Percentiles rank a stretch among this genome's conserved stretches.
phyloP scores from a whole-genome alignment of 2,888 invertebrate species.

The Alsophila aescularia region DNA sequence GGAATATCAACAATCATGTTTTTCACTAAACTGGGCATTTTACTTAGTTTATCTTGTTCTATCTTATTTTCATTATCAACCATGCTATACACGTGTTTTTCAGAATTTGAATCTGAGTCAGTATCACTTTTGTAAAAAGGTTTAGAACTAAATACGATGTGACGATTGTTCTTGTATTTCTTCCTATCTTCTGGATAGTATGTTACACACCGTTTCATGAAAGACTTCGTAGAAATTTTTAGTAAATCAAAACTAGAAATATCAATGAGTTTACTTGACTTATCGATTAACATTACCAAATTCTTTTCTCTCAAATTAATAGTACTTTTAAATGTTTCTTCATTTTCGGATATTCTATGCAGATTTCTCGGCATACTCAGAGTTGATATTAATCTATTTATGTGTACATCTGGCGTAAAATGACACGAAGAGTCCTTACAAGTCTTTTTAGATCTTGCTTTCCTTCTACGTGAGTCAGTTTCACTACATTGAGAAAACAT shows the following conservation, averaged over 20 bases:
- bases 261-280: slow-evolving; percentile 41
- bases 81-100: slow-evolving; percentile 10
- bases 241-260: slow-evolving; percentile 57
- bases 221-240: slow-evolving; percentile 56
- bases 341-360: slow-evolving; percentile 34
- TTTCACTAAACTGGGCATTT: slow-evolving; percentile 54
- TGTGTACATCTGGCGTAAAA: slow-evolving; percentile 54
- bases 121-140: slow-evolving; percentile 44
- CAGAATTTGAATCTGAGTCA: slow-evolving; percentile 35
- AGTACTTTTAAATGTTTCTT: neutral
- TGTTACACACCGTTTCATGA: slow-evolving; percentile 51
- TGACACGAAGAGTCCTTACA: slow-evolving; percentile 43
- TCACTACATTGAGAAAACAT: slow-evolving; percentile 41
- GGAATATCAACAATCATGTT: slow-evolving; percentile 45
- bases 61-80: slow-evolving; percentile 9
- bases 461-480: slow-evolving; percentile 26
- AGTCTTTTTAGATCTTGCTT: slow-evolving; percentile 12
- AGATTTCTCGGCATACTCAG: slow-evolving; percentile 67
- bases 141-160: slow-evolving; percentile 47
- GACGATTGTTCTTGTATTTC: slow-evolving; percentile 35
- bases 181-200: slow-evolving; percentile 33
- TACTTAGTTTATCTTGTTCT: slow-evolving; percentile 32
- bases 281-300: slow-evolving; percentile 41
- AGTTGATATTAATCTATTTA: slow-evolving; percentile 64
- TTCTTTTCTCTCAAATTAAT: slow-evolving; percentile 35